Evolutionary conservation across 2,113 vertebrate genomes (phyloP), one percentile per base, ranked within the genome.

Genomic region (Carettochelys insculpta): DNA sequence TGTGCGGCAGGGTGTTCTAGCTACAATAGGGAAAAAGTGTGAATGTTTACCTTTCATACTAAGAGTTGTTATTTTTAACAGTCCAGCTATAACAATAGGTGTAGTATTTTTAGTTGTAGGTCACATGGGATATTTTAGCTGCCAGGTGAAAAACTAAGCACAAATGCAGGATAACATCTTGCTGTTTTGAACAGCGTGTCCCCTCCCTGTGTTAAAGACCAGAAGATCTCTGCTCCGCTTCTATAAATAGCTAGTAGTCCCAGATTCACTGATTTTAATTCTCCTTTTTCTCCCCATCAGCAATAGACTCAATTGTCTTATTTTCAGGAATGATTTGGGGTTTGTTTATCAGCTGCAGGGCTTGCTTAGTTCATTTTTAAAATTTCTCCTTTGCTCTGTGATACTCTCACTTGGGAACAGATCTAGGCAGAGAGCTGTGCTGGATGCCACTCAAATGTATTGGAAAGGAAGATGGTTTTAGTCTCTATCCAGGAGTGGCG

Each of bases 91-190:
- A 95, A 94, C 86, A 48, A 86, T 47, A 95, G 86, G 68, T 90
- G 75, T 7, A 45, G 76, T 83, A 89, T 78, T 90, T 96, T 94
- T 80, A 86, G 51, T 92, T 94, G 89, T 93, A 94, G 89, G 85
- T 95, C 88, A 45, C 79, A 93, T 91, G 24, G 83, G 89, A 87
- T 34, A 22, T 54, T 82, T 86, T 43, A 50, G 65, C 7, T 95
- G 89, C 48, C 76, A 47, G 1, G 0, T 93, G 83, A 29, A 12
- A 88, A 90, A 94, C 52, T 71, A 82, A 89, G 8, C 6, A 25
- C 3, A 86, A 41, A 41, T n/a, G 83, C 54, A 84, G 27, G 2
- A 82, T 96, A 6, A 58, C 90, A n/a, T 16, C 20, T 90, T 92
- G 87, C 52, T 83, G 51, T 5, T 14, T 83, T 29, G 22, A 12